These are phyloP conservation scores for Microcebus tavaratra DNA, from an alignment of 2,113 vertebrate genomes.

Conservation along the genomic window DNA sequence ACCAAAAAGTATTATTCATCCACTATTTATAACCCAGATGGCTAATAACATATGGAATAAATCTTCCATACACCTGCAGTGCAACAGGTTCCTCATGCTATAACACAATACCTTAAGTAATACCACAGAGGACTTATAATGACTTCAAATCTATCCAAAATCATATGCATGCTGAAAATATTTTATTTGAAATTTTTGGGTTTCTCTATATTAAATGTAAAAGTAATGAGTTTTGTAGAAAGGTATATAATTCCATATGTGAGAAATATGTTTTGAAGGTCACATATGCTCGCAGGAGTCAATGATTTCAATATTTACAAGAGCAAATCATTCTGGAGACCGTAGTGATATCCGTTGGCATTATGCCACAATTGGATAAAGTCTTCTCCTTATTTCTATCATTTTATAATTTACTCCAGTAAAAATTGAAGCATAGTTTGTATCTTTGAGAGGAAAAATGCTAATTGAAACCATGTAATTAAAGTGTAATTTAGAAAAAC, in stretches of 20 bases:
- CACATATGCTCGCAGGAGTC: constrained; percentile 59
- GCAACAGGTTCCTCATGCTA: constrained; percentile 76
- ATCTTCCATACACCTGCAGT: constrained; percentile 79
- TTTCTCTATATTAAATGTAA: constrained; percentile 76
- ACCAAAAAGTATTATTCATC: constrained; percentile 65
- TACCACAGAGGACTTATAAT: constrained; percentile 68
- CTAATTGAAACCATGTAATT: constrained; percentile 82
- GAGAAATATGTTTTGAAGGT: constrained; percentile 70
- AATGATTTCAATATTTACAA: constrained; percentile 77
- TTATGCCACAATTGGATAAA: constrained; percentile 50
- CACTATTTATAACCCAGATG: constrained; percentile 65
- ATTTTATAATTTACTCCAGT: constrained; percentile 75
- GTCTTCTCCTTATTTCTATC: constrained; percentile 71
- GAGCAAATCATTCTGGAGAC: constrained; percentile 52
- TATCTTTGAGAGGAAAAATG: constrained; percentile 76
- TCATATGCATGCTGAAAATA: constrained; percentile 67
- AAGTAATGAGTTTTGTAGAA: constrained; percentile 78
- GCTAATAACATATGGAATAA: constrained; percentile 77
- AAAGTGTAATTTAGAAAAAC: constrained; percentile 84
- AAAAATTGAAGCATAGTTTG: constrained; percentile 70
- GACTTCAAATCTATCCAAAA: constrained; percentile 79
- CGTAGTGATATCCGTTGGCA: constrained; percentile 61
- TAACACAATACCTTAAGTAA: constrained; percentile 73
- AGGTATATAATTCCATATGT: constrained; percentile 64
- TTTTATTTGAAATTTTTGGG: constrained; percentile 79